Evolutionary conservation across 1,140 invertebrate species (phyloP).

Genomic region (Nymphalis io): DNA sequence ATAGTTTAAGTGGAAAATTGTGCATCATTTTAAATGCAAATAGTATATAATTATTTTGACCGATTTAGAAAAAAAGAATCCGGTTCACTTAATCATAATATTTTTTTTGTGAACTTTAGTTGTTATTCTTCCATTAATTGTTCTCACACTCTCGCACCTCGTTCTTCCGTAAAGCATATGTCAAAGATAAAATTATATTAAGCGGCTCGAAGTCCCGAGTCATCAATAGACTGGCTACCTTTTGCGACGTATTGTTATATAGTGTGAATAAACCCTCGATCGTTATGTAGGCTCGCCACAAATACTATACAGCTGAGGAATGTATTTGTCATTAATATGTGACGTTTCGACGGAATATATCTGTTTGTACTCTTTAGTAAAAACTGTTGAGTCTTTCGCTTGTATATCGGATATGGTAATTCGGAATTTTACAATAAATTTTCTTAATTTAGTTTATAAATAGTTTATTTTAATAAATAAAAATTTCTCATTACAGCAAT

Average conservation of each 20-base stretch:
- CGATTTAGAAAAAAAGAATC: no score
- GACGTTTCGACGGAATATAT: background rate
- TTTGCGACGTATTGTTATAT: constrained; percentile 28
- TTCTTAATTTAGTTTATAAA: no score
- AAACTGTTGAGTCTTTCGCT: no score
- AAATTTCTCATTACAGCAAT: no score
- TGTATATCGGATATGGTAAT: no score
- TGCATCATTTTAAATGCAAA: background rate
- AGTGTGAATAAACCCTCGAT: constrained; percentile 36
- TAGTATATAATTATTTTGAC: background rate
- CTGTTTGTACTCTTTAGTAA: background rate
- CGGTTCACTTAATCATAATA: no score
- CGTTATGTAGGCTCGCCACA: constrained; percentile 23
- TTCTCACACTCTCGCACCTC: no score
- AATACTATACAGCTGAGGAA: background rate
- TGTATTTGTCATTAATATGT: background rate
- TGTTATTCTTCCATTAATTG: background rate
- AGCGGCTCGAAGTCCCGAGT: constrained; percentile 24
- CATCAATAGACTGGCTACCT: constrained; percentile 15
- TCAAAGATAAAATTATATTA: constrained; percentile 22
- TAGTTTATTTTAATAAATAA: no score
- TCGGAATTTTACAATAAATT: no score
- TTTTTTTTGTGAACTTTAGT: background rate
- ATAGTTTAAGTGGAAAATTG: background rate
- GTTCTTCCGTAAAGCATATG: constrained; percentile 15